phyloP scores from a whole-genome alignment of 1,140 invertebrate genomes.

The Drosophila nannoptera region DNA sequence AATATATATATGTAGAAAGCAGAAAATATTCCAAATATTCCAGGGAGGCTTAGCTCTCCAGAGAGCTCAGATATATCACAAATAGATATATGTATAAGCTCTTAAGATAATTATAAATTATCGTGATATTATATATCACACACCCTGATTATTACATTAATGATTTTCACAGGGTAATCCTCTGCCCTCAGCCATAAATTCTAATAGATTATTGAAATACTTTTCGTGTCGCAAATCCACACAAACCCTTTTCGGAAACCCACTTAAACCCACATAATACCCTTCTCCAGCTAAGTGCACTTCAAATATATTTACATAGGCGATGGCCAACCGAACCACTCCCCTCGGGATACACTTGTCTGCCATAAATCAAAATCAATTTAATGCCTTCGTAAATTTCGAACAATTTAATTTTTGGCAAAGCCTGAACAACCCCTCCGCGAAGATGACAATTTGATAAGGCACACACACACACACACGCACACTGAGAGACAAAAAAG shows the following conservation, averaged over 20 bases:
- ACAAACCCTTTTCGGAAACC: conserved; percentile 22
- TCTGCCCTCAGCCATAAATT: conserved; percentile 4
- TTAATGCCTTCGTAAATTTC: conserved; percentile 36
- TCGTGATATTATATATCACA: too few species aligned
- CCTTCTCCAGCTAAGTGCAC: conserved; percentile 14
- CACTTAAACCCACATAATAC: conserved; percentile 19
- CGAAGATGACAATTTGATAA: conserved; percentile 46
- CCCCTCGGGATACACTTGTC: conserved; percentile 53
- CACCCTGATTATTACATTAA: too few species aligned
- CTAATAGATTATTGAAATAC: not conserved
- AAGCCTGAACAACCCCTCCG: conserved; percentile 27
- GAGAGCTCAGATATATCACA: too few species aligned
- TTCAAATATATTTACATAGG: conserved; percentile 25
- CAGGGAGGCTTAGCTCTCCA: too few species aligned
- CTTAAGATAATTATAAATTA: too few species aligned
- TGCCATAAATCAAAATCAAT: conserved; percentile 61
- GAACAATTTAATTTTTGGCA: conserved; percentile 59
- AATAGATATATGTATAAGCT: too few species aligned
- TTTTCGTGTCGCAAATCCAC: not conserved
- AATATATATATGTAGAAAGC: too few species aligned
- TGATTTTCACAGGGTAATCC: too few species aligned
- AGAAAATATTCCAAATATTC: too few species aligned
- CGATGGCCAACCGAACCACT: conserved; percentile 22
- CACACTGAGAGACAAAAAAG: conserved; percentile 22
- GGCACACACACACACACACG: conserved; percentile 2